A percentile compares a stretch with the other conserved stretches of the same genome.
Conservation (phyloP, 1,140 invertebrate species). For the Apis cerana region DNA sequence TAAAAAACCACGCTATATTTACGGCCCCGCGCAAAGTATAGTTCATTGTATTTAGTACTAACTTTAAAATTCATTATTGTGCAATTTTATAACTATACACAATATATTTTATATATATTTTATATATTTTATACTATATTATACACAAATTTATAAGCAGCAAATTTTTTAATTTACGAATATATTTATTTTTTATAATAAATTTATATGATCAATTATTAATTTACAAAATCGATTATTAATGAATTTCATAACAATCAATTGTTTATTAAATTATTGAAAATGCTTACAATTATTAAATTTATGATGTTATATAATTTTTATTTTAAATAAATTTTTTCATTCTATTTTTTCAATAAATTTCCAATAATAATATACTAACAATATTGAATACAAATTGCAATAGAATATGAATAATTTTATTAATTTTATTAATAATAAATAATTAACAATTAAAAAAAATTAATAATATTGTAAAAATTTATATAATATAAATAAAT, state of each 20-base stretch:
- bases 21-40: neutral
- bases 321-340: neutral
- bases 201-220: no score
- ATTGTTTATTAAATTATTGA: no score
- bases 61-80: neutral
- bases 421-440: neutral
- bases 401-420: conserved; percentile 5
- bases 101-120: neutral
- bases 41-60: neutral
- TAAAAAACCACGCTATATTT: neutral
- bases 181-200: no score
- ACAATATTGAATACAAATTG: no score
- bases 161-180: no score
- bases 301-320: no score
- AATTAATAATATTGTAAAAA: neutral
- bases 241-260: no score
- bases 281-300: no score
- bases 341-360: neutral
- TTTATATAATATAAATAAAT: neutral
- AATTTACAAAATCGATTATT: no score
- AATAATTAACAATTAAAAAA: no score
- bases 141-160: neutral
- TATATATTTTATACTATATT: neutral
- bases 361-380: neutral
- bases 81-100: neutral